Evolutionary conservation across 2,888 invertebrate species (phyloP).

Genomic region (Cryptus viduatorius): DNA sequence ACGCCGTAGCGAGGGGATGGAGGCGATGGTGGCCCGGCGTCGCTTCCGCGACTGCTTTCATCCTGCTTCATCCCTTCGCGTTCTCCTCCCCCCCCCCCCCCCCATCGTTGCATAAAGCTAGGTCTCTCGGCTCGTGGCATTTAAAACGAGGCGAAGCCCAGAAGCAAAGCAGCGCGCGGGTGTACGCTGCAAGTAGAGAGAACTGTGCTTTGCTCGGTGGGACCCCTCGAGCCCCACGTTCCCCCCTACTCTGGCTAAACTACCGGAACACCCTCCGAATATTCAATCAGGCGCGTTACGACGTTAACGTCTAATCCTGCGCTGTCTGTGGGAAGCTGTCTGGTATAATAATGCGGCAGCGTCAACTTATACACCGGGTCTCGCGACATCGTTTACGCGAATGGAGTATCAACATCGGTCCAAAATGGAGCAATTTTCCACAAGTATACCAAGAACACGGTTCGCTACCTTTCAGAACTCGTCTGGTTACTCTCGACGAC

Average conservation of each 20-base stretch:
- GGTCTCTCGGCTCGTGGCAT: slow-evolving; percentile 70
- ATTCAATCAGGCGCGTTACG: slow-evolving; percentile 81
- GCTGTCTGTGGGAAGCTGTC: slow-evolving; percentile 59
- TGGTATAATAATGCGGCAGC: slow-evolving; percentile 55
- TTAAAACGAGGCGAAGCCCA: slow-evolving; percentile 70
- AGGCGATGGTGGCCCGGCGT: slow-evolving; percentile 13
- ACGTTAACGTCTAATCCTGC: slow-evolving; percentile 73
- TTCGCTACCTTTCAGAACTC: not conserved
- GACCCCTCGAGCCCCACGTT: not conserved
- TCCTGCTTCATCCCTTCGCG: slow-evolving; percentile 40
- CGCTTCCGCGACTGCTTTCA: slow-evolving; percentile 44
- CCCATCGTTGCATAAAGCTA: slow-evolving; percentile 34
- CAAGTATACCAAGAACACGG: slow-evolving; percentile 10
- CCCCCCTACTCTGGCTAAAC: slow-evolving; percentile 63
- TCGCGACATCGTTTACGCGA: slow-evolving; percentile 33
- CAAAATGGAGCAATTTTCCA: slow-evolving; percentile 11
- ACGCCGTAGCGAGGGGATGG: slow-evolving; percentile 27
- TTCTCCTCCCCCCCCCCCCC: slow-evolving; percentile 4
- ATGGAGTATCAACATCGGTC: slow-evolving; percentile 26
- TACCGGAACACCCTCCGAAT: slow-evolving; percentile 77
- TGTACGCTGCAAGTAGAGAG: slow-evolving; percentile 13
- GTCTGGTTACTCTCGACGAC: slow-evolving; percentile 18
- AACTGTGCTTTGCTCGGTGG: slow-evolving; percentile 9
- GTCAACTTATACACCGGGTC: slow-evolving; percentile 27
- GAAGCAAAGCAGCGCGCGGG: slow-evolving; percentile 25